These are phyloP conservation scores for Ceratina japonica DNA, from an alignment of 1,140 invertebrate genomes.

Conservation along the genomic window DNA sequence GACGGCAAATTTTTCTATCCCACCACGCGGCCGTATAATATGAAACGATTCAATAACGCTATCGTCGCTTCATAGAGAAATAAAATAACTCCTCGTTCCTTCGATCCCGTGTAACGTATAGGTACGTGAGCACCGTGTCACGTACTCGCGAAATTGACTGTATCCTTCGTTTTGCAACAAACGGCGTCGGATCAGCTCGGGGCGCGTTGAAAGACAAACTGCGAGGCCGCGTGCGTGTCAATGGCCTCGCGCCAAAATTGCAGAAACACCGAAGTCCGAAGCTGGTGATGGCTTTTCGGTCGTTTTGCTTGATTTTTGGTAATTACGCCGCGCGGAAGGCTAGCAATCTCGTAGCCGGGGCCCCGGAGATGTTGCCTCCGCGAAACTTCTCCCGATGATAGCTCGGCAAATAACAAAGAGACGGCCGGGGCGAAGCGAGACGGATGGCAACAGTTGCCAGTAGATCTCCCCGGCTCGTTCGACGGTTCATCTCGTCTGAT, in stretches of 20 bases:
- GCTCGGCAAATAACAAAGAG: slow-evolving; percentile 71
- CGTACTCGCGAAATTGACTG: background rate
- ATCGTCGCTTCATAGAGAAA: too few relatives aligned
- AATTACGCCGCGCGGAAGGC: slow-evolving; percentile 65
- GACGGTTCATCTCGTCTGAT: slow-evolving; percentile 35
- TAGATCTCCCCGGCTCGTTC: slow-evolving; percentile 33
- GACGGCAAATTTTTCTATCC: background rate
- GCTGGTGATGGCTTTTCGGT: slow-evolving; percentile 68
- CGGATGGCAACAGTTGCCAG: slow-evolving; percentile 52
- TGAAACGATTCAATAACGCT: too few relatives aligned
- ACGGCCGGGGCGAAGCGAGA: slow-evolving; percentile 49
- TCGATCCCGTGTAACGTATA: too few relatives aligned
- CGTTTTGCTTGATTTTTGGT: slow-evolving; percentile 70
- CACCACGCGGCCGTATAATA: too few relatives aligned
- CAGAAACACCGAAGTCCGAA: slow-evolving; percentile 61
- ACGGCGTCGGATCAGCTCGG: background rate
- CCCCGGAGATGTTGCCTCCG: slow-evolving; percentile 37
- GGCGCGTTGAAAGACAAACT: slow-evolving; percentile 4
- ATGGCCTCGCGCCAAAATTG: slow-evolving; percentile 68
- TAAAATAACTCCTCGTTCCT: too few relatives aligned
- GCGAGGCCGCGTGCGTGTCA: slow-evolving; percentile 52
- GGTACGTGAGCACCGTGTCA: background rate
- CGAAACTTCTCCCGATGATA: slow-evolving; percentile 65
- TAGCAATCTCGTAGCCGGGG: slow-evolving; percentile 63
- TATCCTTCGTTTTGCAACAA: background rate